phyloP scores from a whole-genome alignment of 1,140 invertebrate genomes.

The Drosophila lini region DNA sequence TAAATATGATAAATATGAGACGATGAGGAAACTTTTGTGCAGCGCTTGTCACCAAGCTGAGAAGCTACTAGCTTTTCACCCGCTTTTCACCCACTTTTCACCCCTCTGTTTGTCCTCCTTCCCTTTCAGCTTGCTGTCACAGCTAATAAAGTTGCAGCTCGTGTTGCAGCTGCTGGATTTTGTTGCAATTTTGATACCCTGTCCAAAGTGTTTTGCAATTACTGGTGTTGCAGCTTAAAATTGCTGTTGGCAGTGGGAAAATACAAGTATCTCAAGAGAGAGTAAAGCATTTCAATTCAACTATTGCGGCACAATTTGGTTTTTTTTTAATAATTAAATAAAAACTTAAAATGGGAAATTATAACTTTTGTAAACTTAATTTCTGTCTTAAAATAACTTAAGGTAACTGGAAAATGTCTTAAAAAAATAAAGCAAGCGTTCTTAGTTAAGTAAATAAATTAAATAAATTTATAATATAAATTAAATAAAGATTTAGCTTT shows the following conservation, averaged over 20 bases:
- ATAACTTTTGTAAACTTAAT: background rate
- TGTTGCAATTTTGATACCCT: constrained; percentile 41
- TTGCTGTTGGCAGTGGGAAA: background rate
- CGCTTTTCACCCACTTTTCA: too few relatives aligned
- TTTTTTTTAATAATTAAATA: background rate
- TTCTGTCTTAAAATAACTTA: background rate
- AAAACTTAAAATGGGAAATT: background rate
- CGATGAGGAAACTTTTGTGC: constrained; percentile 58
- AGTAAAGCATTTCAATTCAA: background rate
- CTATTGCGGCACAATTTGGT: background rate
- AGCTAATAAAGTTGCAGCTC: constrained; percentile 46
- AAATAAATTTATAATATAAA: background rate
- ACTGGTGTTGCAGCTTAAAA: background rate
- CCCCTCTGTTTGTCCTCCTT: background rate
- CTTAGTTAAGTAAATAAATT: background rate
- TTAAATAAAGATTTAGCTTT: background rate
- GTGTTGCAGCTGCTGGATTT: constrained; percentile 39
- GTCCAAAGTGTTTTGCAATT: constrained; percentile 16
- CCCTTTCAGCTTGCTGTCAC: constrained; percentile 11
- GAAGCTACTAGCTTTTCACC: constrained; percentile 11
- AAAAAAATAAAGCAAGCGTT: background rate
- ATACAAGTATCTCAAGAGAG: background rate
- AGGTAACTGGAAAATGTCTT: background rate
- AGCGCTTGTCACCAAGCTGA: constrained; percentile 65
- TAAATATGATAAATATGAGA: constrained; percentile 81